A percentile compares a stretch with the other conserved stretches of the same genome.
These are phyloP conservation scores for Drosophila gunungcola DNA, from an alignment of 1,140 invertebrate species.

Conservation along the genomic window DNA sequence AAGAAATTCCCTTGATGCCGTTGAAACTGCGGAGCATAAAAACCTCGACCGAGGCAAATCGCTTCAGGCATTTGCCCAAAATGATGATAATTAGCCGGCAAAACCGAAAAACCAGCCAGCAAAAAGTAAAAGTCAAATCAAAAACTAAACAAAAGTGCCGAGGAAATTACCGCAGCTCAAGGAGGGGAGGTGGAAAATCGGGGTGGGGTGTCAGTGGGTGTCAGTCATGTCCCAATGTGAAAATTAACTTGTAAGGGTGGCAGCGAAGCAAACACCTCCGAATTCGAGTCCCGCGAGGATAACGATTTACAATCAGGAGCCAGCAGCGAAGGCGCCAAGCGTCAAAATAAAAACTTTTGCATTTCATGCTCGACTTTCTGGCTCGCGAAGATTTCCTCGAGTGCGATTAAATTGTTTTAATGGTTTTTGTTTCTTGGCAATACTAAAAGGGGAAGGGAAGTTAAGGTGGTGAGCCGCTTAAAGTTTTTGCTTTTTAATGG, in stretches of 20 bases:
- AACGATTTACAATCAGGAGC: slow-evolving; percentile 79
- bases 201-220: slow-evolving; percentile 11
- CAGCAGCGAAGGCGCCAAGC: slow-evolving; percentile 58
- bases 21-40: slow-evolving; percentile 58
- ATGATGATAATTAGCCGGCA: slow-evolving; percentile 80
- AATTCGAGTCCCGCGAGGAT: slow-evolving; percentile 41
- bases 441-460: background rate
- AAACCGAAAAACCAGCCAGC: slow-evolving; percentile 48
- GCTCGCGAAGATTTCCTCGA: slow-evolving; percentile 68
- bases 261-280: slow-evolving; percentile 18
- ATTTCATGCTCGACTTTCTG: slow-evolving; percentile 80
- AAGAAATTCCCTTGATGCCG: slow-evolving; percentile 15
- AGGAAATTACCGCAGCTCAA: slow-evolving; percentile 64
- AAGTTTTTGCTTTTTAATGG: slow-evolving; percentile 76
- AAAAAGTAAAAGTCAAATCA: slow-evolving; percentile 80
- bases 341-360: slow-evolving; percentile 81
- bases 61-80: slow-evolving; percentile 75
- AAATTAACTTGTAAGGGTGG: slow-evolving; percentile 73
- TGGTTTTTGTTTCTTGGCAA: slow-evolving; percentile 68
- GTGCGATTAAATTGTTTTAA: slow-evolving; percentile 83
- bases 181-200: background rate
- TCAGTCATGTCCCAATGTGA: slow-evolving; percentile 79
- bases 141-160: slow-evolving; percentile 79
- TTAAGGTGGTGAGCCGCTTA: slow-evolving; percentile 38
- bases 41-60: slow-evolving; percentile 52